A percentile compares a stretch with the other conserved stretches of the same genome.
These are phyloP conservation scores for Athene cunicularia DNA, from an alignment of 2,113 vertebrate genomes.

Conservation along the genomic window DNA sequence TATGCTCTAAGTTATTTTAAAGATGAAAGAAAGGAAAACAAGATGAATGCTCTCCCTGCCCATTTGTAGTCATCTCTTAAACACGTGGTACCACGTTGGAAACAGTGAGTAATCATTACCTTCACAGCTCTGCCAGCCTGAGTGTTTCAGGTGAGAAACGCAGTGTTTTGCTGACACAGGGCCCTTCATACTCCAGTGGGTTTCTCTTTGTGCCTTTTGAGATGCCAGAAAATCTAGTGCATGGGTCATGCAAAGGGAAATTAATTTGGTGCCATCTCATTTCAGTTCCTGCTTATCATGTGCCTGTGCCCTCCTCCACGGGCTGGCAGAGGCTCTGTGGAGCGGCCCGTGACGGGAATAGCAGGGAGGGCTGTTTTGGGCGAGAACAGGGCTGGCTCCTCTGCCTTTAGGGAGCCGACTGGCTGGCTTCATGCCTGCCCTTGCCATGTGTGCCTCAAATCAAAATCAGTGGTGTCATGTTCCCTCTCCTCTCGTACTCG, in stretches of 20 bases:
- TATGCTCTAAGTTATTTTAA: neutral
- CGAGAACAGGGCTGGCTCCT: neutral
- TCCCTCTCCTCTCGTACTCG: neutral
- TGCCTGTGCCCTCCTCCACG: neutral
- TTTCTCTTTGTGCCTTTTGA: slow-evolving; percentile 14
- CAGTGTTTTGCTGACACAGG: slow-evolving; percentile 24
- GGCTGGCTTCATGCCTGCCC: neutral
- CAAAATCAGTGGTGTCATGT: neutral
- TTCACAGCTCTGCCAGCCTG: neutral
- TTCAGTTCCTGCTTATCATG: slow-evolving; percentile 26
- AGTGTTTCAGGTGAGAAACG: neutral
- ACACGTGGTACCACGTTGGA: neutral
- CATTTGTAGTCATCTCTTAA: neutral
- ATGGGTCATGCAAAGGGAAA: slow-evolving; percentile 22
- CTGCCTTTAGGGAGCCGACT: neutral
- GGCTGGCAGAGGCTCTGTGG: neutral
- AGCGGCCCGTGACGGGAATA: neutral
- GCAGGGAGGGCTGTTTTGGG: neutral
- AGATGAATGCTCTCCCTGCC: neutral
- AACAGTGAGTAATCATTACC: slow-evolving; percentile 18
- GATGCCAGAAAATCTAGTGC: slow-evolving; percentile 18
- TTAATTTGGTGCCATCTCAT: neutral
- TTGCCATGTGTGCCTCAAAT: neutral
- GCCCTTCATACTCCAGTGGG: neutral
- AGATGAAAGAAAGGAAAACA: neutral